Conservation (phyloP, 2,113 vertebrate species). For the Zosterops hypoxanthus region DNA sequence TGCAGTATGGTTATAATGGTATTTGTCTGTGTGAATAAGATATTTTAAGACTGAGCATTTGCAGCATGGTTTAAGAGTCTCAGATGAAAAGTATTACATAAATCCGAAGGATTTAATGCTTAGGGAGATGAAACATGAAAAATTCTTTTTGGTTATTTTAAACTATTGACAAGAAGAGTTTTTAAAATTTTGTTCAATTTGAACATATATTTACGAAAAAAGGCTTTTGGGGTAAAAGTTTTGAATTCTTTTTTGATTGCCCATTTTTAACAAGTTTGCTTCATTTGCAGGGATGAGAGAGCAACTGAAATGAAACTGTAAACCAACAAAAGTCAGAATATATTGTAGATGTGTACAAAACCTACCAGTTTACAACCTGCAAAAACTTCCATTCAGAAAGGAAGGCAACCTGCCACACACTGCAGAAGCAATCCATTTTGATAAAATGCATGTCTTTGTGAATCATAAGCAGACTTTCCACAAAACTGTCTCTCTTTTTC, state of each 20-base stretch:
- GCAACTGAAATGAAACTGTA: not conserved
- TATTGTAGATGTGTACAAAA: not conserved
- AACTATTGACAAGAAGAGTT: not conserved
- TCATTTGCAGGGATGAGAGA: not conserved
- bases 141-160: not conserved
- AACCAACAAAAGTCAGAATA: not conserved
- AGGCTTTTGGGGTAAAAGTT: not conserved
- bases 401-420: conserved; percentile 17
- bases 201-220: not conserved
- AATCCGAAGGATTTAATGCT: not conserved
- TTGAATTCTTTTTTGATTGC: not conserved
- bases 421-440: conserved; percentile 52
- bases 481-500: conserved; percentile 54
- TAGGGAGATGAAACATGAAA: not conserved
- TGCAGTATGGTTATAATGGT: not conserved
- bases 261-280: not conserved
- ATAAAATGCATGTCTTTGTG: conserved; percentile 52
- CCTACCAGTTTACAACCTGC: conserved; percentile 30
- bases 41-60: not conserved
- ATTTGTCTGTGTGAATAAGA: not conserved
- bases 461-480: conserved; percentile 61
- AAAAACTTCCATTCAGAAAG: conserved; percentile 35
- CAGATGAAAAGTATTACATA: not conserved
- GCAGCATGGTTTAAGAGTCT: not conserved
- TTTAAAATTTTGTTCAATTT: not conserved